A percentile compares a stretch with the other conserved stretches of the same genome.
These are phyloP conservation scores for Hypanus sabinus DNA, from an alignment of 2,113 vertebrate genomes.

Conservation along the genomic window DNA sequence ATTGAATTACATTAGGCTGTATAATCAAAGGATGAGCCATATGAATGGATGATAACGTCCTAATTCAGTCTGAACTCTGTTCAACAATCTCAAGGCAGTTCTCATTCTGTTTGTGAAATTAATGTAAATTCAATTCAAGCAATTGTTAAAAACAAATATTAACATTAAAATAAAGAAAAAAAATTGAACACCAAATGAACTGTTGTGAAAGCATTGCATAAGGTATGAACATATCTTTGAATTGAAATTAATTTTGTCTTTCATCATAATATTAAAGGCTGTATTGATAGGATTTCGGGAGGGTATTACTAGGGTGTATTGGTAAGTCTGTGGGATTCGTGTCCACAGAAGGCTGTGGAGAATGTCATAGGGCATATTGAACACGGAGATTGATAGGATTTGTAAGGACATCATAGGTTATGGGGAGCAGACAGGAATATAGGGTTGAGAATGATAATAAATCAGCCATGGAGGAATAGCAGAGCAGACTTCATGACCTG, in stretches of 20 bases:
- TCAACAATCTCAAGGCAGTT: background rate
- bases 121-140: background rate
- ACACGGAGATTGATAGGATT: too few species aligned
- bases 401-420: too few species aligned
- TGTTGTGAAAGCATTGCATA: background rate
- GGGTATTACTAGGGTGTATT: background rate
- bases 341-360: too few species aligned
- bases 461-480: too few species aligned
- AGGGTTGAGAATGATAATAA: too few species aligned
- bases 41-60: background rate
- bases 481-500: too few species aligned
- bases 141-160: background rate
- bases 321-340: too few species aligned
- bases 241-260: background rate
- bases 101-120: background rate
- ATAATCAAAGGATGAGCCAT: background rate
- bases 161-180: background rate
- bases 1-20: background rate
- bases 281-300: background rate
- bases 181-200: background rate
- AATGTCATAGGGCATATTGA: too few species aligned
- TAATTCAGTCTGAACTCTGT: background rate
- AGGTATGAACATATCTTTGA: background rate
- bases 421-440: too few species aligned
- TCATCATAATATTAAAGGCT: background rate